These are phyloP conservation scores for Tricholaema leucomelas DNA, from an alignment of 2,113 vertebrate species.

Conservation along the genomic window DNA sequence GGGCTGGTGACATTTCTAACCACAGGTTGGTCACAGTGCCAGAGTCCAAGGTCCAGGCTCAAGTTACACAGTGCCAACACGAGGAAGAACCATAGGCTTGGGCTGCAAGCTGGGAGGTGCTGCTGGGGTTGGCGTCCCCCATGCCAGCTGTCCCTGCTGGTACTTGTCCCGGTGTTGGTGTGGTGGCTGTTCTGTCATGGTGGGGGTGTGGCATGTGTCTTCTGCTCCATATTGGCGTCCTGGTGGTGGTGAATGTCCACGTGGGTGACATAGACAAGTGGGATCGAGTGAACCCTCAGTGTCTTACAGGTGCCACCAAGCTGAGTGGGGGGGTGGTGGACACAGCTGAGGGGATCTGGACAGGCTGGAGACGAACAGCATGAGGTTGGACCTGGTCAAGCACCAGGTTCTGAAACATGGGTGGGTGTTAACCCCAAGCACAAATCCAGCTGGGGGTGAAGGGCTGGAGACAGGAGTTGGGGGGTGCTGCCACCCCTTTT, in stretches of 20 bases:
- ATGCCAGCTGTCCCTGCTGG: neutral
- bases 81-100: fast-evolving
- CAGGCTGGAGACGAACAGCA: too few relatives aligned
- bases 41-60: neutral
- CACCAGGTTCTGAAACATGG: too few relatives aligned
- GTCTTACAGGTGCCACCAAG: neutral
- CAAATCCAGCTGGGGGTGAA: too few relatives aligned
- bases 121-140: neutral
- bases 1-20: neutral
- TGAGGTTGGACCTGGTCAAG: too few relatives aligned
- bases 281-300: too few relatives aligned
- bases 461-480: too few relatives aligned
- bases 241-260: too few relatives aligned
- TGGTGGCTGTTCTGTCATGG: neutral
- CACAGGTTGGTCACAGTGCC: neutral
- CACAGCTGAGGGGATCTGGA: too few relatives aligned
- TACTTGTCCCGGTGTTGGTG: neutral
- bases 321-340: neutral
- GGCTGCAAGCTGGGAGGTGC: neutral
- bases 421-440: too few relatives aligned
- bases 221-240: neutral
- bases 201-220: neutral
- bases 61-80: fast-evolving
- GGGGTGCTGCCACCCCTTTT: neutral
- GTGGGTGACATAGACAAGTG: too few relatives aligned